These are phyloP conservation scores for Recurvirostra avosetta DNA, from an alignment of 2,113 vertebrate genomes.

Conservation along the genomic window DNA sequence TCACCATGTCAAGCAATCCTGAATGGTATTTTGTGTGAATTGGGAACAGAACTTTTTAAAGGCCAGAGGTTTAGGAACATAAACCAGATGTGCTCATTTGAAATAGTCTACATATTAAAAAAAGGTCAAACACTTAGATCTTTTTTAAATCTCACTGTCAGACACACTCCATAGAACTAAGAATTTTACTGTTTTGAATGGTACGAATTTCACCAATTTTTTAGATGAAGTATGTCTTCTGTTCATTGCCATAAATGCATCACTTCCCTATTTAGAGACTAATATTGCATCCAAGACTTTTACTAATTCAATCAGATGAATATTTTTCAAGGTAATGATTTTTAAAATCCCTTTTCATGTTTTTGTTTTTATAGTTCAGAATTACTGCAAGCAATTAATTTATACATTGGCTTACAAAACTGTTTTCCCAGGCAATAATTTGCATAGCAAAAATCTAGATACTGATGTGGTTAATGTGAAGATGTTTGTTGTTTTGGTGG, in stretches of 20 bases:
- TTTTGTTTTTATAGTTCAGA: background rate
- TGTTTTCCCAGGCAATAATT: background rate
- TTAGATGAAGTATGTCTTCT: constrained; percentile 31
- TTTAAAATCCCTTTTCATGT: background rate
- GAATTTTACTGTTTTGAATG: constrained; percentile 51
- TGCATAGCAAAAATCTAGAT: background rate
- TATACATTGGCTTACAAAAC: background rate
- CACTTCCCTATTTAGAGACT: background rate
- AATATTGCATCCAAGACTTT: background rate
- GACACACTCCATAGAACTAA: constrained; percentile 51
- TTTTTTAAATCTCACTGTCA: constrained; percentile 73
- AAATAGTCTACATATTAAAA: constrained; percentile 72
- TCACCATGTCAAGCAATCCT: constrained; percentile 71
- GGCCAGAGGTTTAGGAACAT: constrained; percentile 76
- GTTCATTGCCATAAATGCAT: background rate
- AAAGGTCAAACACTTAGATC: constrained; percentile 73
- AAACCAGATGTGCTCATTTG: constrained; percentile 79
- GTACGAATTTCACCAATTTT: background rate
- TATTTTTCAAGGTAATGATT: background rate
- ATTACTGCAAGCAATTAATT: background rate
- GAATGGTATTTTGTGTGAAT: constrained; percentile 76
- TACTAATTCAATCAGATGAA: background rate
- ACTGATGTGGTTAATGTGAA: background rate
- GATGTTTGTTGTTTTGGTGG: background rate
- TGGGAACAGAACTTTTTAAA: constrained; percentile 74